Evolutionary conservation across 2,113 vertebrate species (phyloP).

Genomic region (Struthio camelus): DNA sequence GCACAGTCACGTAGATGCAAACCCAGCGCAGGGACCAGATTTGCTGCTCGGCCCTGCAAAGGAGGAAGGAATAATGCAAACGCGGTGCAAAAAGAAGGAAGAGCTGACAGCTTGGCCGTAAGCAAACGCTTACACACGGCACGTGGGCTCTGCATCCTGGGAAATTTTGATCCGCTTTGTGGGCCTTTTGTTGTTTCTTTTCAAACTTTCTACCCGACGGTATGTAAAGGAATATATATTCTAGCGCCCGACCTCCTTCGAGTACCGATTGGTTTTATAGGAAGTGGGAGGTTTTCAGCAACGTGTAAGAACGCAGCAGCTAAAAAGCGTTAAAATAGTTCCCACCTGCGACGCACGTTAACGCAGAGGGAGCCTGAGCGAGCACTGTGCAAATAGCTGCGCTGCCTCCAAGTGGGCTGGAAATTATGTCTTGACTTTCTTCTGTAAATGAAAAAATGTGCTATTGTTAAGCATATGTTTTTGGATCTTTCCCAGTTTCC

Average conservation of each 20-base stretch:
- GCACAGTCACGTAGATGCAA: background rate
- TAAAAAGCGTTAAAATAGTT: conserved; percentile 30
- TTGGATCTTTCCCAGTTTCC: background rate
- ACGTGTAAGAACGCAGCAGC: background rate
- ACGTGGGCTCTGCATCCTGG: background rate
- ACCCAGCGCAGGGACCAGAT: background rate
- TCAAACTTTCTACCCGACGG: background rate
- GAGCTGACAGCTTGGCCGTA: background rate
- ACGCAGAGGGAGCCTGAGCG: background rate
- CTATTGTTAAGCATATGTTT: background rate
- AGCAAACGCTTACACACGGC: background rate
- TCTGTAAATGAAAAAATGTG: background rate
- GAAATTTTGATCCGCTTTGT: background rate
- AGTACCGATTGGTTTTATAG: background rate
- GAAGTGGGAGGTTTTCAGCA: background rate
- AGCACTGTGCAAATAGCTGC: background rate
- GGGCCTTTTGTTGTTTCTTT: background rate
- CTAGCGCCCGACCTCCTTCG: background rate
- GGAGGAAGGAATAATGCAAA: background rate
- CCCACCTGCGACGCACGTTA: background rate
- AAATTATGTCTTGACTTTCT: background rate
- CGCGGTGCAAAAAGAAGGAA: background rate
- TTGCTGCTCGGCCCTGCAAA: background rate
- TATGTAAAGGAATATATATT: background rate
- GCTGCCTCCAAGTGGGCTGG: background rate